Percentiles rank a stretch among this genome's conserved stretches.
phyloP scores from a whole-genome alignment of 2,113 vertebrate species.

The Addax nasomaculatus region DNA sequence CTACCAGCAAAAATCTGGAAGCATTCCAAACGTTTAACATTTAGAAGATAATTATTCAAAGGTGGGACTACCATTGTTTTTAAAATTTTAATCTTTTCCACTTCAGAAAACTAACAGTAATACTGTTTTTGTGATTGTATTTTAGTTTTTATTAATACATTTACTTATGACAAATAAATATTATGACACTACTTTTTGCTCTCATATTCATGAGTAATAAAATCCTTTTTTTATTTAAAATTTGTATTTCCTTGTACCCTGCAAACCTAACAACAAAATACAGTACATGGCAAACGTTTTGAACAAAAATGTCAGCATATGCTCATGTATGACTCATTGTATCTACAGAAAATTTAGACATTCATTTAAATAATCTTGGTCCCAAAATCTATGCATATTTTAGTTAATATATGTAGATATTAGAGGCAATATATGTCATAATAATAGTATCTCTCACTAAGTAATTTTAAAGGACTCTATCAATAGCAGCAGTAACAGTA shows the following conservation, averaged over 20 bases:
- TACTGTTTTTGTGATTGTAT: background rate
- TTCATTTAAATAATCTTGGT: background rate
- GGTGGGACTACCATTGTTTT: background rate
- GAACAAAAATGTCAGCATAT: background rate
- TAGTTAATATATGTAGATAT: background rate
- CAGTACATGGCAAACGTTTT: background rate
- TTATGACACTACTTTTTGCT: background rate
- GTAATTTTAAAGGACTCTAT: background rate
- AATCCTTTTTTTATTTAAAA: background rate
- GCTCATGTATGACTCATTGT: background rate
- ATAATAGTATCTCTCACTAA: background rate
- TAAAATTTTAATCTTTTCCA: background rate
- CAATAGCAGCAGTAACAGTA: background rate
- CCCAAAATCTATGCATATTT: background rate
- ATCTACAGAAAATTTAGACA: background rate
- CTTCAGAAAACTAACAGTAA: background rate
- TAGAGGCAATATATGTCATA: background rate
- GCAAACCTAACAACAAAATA: background rate
- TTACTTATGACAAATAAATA: background rate
- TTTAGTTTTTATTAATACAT: background rate
- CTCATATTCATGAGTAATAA: background rate
- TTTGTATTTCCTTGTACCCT: background rate
- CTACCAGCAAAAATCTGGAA: background rate
- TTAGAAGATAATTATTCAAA: slow-evolving; percentile 8
- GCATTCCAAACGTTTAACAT: background rate